Base-by-base conservation (phyloP, 2,888 invertebrate genomes). In the Acanthococcus lagerstroemiae region DNA sequence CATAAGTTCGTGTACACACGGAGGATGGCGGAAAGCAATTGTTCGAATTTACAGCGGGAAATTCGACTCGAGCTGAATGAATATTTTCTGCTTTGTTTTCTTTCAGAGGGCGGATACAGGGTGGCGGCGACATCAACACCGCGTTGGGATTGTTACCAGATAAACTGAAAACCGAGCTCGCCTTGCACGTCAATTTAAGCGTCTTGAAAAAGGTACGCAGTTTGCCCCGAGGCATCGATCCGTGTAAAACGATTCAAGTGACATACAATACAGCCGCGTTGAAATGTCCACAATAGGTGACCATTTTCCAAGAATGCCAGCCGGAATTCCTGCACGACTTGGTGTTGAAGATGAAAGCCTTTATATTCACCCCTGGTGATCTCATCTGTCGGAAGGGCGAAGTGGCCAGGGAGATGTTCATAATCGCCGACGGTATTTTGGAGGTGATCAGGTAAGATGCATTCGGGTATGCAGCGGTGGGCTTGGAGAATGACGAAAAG, bases 301-400 rank as follows among this genome's bases (percentile, higher is more conserved):
- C 94, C 68, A 93, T 93, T 75, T 87, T 94, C 78, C 91, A 95
- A 84, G 95, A 95, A 78, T 96, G 95, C 77, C 94, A 95, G 76
- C 95, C 95, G 0, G 95, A 95, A 78, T 96, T 96, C 77, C 84
- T 96, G 4, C 93, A 95, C 76, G 95, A 96, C 77, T 82, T 96
- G 71, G 95, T 96, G 69, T 81, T 96, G 70, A 96, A 96, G 80
- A 96, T 96, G 95, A 91, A 91, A 78, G 95, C 95, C 6, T 95
- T 93, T 77, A 96, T 96, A 76, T 96, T 96, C 78, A 96, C 95
- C 24, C 95, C 95, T 0, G 95, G 95, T 22, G 95, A 96, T 77
- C 88, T 95, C 68, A 95, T 96, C 74, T 95, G 95, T 75, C 84
- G 95, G 45, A 92, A 95, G 79, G 95, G 92, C 73, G 88, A 93